Base-by-base conservation (phyloP, 2,888 invertebrate species). In the Meandrusa payeni region DNA sequence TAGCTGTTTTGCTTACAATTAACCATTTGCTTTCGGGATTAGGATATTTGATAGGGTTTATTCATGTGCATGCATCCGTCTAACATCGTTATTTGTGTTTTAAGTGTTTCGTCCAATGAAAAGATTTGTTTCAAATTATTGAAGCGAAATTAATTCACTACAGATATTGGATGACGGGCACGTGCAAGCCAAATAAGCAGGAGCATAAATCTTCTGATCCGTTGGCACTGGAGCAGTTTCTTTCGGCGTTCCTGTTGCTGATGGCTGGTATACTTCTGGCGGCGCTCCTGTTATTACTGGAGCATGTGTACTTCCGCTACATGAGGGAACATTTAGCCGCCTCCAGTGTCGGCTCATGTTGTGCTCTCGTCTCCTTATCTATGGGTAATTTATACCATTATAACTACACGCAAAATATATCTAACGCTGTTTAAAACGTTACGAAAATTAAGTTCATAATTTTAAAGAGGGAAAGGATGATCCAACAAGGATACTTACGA, bases 141-240 rank as follows among this genome's bases (percentile, higher is more conserved):
- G 1, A n/a, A 3, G 6, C 5, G 3, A 26, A 33, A 23, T 20
- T 28, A 12, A 23, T 5, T 31, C 5, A 23, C 15, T 20, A 12
- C 47, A 93, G 96, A 68, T 96, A 95, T 75, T 99, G 99, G 99
- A 95, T 99, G 93, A 97, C 98, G 0, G 98, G 99, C 20, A 95
- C 97, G 1, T 98, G 98, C 75, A 94, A 96, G 61, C 95, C 95
- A 1, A 96, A 96, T 52, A 96, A 95, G 71, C 94, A 97, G 75
- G 94, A 96, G 74, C 94, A 96, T 69, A 95, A 95, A 78, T 95
- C 95, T 48, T 96, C 95, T 44, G 97, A 96, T 80, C 95, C 96
- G 1, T 81, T 97, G 56, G 96, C 96, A 5, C 88, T 96, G 55
- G 96, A 97, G 78, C 99, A 99, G 89, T 99, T 99, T 87, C 93